Evolutionary conservation across 30 jellyfish, hydroid and myxozoan genomes (phyloP), one percentile per base, ranked within the genome.

Genomic region (Aurelia aurita): DNA sequence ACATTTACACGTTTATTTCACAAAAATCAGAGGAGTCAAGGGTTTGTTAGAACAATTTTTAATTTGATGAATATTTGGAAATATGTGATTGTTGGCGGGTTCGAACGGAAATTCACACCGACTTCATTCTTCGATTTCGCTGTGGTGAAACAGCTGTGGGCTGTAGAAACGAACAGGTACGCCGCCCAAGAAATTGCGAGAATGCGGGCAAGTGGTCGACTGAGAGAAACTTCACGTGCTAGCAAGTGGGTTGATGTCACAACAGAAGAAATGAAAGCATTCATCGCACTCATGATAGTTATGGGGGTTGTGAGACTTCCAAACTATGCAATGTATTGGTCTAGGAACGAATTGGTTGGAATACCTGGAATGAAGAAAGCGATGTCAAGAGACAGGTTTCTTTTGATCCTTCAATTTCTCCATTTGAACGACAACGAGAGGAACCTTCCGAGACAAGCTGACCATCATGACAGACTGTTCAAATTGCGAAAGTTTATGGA

Each of bases 381-480:
- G 0, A 32, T 70, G 82, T 19, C 82, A 28, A 70, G 82, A n/a
- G 65, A 39, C 62, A 34, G 82, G 51, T 70, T 70, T 70, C 65
- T 70, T 5, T 12, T 35, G 13, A 25, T 70, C 21, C 5, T 70
- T 6, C 82, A 70, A 23, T 70, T 32, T 23, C 19, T 70, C 23
- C 82, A 70, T 15, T 35, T 70, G 19, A 19, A 68, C 3, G 39
- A 70, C 77, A 70, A 70, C 10, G 82, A 70, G 26, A 4, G 28
- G 21, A 70, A 70, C 39, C 43, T 70, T 15, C 82, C 82, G 5
- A n/a, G 20, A 8, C 77, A 32, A 16, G 51, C 46, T 53, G 15
- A 55, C 8, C 9, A 74, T 34, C 86, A 74, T 20, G 79, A 74
- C 86, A 0, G 86, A 13, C 45, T 74, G 5, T 74, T 74, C 86